Percentiles rank a stretch among this genome's conserved stretches.
phyloP scores from a whole-genome alignment of 2,113 vertebrate genomes.

The Epinephelus lanceolatus region DNA sequence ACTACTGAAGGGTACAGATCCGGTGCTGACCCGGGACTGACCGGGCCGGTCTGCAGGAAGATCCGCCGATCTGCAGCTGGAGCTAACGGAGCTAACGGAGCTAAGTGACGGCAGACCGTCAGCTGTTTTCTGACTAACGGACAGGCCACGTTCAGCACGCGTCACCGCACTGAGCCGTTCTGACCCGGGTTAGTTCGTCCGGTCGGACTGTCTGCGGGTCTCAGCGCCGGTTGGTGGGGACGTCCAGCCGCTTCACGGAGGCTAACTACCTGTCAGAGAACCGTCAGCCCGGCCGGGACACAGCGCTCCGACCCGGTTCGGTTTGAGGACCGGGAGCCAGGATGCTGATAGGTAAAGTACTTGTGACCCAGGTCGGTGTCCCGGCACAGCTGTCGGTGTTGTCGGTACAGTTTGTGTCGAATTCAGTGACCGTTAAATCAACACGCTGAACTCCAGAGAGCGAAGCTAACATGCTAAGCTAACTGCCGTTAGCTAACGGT shows the following conservation, averaged over 20 bases:
- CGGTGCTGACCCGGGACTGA: background rate
- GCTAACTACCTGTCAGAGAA: background rate
- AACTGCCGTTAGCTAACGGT: slow-evolving; percentile 42
- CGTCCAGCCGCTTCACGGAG: background rate
- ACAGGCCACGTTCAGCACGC: slow-evolving; percentile 51
- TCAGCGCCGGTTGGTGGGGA: background rate
- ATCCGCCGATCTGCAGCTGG: background rate
- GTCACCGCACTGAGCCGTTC: background rate
- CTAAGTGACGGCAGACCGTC: background rate
- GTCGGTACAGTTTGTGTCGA: background rate
- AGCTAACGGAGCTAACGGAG: slow-evolving; percentile 28
- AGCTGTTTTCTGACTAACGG: slow-evolving; percentile 21
- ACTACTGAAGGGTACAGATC: background rate
- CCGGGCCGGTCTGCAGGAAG: background rate
- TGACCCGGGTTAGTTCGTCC: background rate
- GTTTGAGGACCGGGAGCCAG: slow-evolving; percentile 33
- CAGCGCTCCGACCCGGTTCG: slow-evolving; percentile 27
- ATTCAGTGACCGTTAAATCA: background rate
- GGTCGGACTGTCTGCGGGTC: background rate
- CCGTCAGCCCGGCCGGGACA: background rate
- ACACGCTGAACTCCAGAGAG: background rate
- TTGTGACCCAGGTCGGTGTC: background rate
- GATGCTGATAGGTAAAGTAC: slow-evolving; percentile 75
- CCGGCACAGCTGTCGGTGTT: slow-evolving; percentile 2
- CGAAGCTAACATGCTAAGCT: slow-evolving; percentile 37